A percentile compares a stretch with the other conserved stretches of the same genome.
These are phyloP conservation scores for Dendrolimus pini DNA, from an alignment of 2,888 invertebrate genomes.

Conservation along the genomic window DNA sequence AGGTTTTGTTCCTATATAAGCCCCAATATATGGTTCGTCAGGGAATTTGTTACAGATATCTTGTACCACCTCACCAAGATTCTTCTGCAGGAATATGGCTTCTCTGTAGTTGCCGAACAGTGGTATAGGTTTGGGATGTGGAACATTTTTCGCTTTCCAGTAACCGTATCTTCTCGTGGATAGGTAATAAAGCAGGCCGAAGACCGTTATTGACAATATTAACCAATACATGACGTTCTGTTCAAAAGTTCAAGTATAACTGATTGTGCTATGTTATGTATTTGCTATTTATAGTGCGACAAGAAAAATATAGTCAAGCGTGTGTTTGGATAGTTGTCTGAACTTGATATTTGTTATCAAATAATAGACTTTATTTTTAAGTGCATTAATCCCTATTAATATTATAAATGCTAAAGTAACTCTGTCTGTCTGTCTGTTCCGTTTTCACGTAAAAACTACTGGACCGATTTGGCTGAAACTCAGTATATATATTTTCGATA, in stretches of 20 bases:
- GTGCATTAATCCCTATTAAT: no score
- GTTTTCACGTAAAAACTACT: no score
- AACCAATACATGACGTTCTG: not conserved
- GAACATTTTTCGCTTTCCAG: slow-evolving; percentile 17
- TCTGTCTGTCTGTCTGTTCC: no score
- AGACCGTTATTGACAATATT: not conserved
- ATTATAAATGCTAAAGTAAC: no score
- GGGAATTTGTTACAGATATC: slow-evolving; percentile 16
- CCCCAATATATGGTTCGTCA: slow-evolving; percentile 17
- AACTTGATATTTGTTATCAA: no score
- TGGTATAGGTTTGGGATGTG: slow-evolving; percentile 9
- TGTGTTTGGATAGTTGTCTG: no score
- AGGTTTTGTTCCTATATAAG: slow-evolving; percentile 19
- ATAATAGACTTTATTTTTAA: no score
- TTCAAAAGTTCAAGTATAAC: not conserved
- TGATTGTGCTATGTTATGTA: no score
- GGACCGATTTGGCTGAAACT: no score
- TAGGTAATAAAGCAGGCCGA: slow-evolving; percentile 3
- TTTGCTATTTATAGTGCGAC: no score
- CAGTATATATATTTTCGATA: no score
- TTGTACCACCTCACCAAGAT: slow-evolving; percentile 9
- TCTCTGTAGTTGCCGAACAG: slow-evolving; percentile 16
- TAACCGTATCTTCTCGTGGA: slow-evolving; percentile 11
- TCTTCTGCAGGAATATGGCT: slow-evolving; percentile 11
- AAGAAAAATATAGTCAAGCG: no score